Evolutionary conservation across 2,113 vertebrate genomes (phyloP).

Genomic region (Ptyas mucosa): DNA sequence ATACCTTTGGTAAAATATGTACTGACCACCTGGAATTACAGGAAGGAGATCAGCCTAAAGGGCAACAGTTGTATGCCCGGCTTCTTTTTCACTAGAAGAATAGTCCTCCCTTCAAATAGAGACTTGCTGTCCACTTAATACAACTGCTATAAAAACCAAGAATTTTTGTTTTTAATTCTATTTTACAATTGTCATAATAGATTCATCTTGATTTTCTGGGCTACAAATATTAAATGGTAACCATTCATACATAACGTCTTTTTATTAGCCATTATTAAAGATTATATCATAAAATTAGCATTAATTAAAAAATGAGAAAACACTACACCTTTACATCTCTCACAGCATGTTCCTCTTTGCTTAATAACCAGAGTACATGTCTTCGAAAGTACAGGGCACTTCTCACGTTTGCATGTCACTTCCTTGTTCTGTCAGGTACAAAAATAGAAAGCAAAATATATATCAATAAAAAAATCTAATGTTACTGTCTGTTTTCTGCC

Average conservation of each 20-base stretch:
- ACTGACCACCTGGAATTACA: not conserved
- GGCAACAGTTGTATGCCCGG: not conserved
- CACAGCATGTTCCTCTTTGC: slow-evolving; percentile 92
- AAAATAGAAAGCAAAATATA: slow-evolving; percentile 30
- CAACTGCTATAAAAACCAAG: not conserved
- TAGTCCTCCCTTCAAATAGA: not conserved
- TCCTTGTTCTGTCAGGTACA: slow-evolving; percentile 82
- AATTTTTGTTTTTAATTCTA: not conserved
- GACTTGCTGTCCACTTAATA: not conserved
- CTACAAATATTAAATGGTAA: not conserved
- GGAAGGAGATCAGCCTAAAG: not conserved
- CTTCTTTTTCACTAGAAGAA: not conserved
- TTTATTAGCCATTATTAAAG: not conserved
- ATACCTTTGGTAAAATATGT: not conserved
- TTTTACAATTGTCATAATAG: not conserved
- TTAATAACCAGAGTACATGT: slow-evolving; percentile 95
- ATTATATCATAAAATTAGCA: not conserved
- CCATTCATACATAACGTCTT: not conserved
- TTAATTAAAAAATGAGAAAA: not conserved
- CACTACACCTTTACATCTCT: slow-evolving; percentile 89
- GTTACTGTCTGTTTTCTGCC: not conserved
- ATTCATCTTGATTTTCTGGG: not conserved
- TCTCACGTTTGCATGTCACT: slow-evolving; percentile 95
- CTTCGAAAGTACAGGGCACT: slow-evolving; percentile 83
- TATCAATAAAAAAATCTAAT: slow-evolving; percentile 6